Percentiles rank a stretch among this genome's conserved stretches.
Conservation (phyloP, 1,140 invertebrate genomes). For the Drosophila burlai region DNA sequence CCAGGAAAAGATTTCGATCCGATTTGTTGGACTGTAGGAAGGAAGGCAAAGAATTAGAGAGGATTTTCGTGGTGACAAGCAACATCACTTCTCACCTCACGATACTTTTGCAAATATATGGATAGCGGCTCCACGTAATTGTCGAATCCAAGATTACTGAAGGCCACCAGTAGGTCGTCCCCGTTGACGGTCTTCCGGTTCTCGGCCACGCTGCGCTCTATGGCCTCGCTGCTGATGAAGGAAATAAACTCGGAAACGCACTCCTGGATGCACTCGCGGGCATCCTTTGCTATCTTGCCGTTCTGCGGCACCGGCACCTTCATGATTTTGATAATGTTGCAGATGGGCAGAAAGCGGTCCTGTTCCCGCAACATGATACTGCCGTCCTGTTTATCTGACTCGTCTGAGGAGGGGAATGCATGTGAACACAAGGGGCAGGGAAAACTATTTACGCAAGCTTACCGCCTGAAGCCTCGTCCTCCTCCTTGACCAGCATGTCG, state of each 20-base stretch:
- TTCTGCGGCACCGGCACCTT: slow-evolving; percentile 98
- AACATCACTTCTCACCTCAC: slow-evolving; percentile 87
- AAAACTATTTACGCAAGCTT: neutral
- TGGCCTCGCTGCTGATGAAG: slow-evolving; percentile 99
- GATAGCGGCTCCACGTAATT: slow-evolving; percentile 99
- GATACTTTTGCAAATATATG: slow-evolving; percentile 98
- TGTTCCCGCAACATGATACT: slow-evolving; percentile 90
- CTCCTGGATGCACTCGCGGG: slow-evolving; percentile 99
- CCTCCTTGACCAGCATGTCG: slow-evolving; percentile 73
- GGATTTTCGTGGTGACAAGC: neutral
- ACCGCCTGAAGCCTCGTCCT: slow-evolving; percentile 76
- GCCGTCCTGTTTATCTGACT: slow-evolving; percentile 76
- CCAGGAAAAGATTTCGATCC: slow-evolving; percentile 79
- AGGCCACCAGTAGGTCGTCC: slow-evolving; percentile 98
- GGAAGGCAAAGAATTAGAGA: neutral
- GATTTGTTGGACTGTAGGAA: slow-evolving; percentile 79
- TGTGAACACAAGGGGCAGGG: neutral
- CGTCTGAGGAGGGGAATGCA: slow-evolving; percentile 44
- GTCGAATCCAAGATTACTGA: slow-evolving; percentile 98
- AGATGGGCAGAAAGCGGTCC: slow-evolving; percentile 98
- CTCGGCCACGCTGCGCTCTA: slow-evolving; percentile 98
- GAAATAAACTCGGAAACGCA: slow-evolving; percentile 99
- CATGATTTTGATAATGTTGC: slow-evolving; percentile 99
- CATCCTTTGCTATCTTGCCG: slow-evolving; percentile 99
- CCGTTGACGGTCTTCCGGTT: slow-evolving; percentile 99